Percentiles rank a stretch among this genome's conserved stretches.
These are phyloP conservation scores for Siderastrea radians DNA, from an alignment of 92 coral and sea anemone genomes.

Conservation along the genomic window DNA sequence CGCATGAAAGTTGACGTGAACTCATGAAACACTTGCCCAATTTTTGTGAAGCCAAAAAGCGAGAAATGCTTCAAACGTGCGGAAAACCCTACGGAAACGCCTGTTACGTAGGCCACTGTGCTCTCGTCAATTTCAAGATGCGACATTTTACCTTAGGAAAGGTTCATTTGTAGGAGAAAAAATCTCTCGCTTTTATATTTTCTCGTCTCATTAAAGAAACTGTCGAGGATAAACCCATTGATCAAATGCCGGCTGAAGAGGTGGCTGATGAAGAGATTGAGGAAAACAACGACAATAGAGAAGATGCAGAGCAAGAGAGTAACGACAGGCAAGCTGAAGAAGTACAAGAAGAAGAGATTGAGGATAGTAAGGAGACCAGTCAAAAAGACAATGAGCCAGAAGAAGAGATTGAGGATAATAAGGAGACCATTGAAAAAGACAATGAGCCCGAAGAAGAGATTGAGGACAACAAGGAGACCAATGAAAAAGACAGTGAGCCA, in stretches of 20 bases:
- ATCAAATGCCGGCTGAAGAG: slow-evolving; percentile 81
- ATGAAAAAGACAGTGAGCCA: background rate
- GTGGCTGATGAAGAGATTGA: slow-evolving; percentile 81
- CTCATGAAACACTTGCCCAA: no score
- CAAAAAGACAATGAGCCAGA: slow-evolving; percentile 1
- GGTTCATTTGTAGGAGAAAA: no score
- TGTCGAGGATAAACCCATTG: slow-evolving; percentile 90
- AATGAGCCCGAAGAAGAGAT: background rate
- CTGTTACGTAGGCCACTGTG: no score
- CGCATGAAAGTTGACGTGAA: no score
- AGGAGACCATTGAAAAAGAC: background rate
- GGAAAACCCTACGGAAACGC: no score
- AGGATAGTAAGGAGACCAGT: background rate
- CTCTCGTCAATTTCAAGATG: no score
- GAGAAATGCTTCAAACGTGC: no score
- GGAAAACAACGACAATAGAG: slow-evolving; percentile 4
- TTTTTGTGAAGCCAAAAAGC: no score
- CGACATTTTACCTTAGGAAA: no score
- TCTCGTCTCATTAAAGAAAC: slow-evolving; percentile 57
- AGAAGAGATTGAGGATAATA: slow-evolving; percentile 7
- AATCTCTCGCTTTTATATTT: no score
- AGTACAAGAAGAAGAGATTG: background rate
- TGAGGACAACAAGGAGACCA: background rate
- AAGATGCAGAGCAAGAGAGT: background rate
- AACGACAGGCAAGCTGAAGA: background rate